Evolutionary conservation across 2,113 vertebrate genomes (phyloP), one percentile per base, ranked within the genome.

Genomic region (Gnathonemus longibarbis): DNA sequence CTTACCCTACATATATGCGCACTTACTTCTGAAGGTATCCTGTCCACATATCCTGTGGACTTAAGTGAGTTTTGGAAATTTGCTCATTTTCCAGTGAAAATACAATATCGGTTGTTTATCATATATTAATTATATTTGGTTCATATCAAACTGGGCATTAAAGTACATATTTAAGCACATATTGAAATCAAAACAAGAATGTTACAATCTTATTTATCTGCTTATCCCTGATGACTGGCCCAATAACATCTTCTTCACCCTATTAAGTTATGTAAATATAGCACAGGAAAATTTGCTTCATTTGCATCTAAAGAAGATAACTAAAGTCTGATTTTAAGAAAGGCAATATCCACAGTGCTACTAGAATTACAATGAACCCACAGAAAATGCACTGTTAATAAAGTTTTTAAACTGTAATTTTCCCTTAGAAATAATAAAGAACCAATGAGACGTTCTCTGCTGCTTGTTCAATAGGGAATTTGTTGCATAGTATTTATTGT

Each of bases 401-500:
- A 48, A n/a, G 39, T 46, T 85, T 85, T 85, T 49, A 85, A 85
- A 85, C 45, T 80, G 21, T 24, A 85, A 48, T 85, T 85, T 85
- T 85, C 83, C 39, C 46, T 46, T 24, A n/a, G 39, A 85, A n/a
- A 42, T 84, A 24, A 21, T 48, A 48, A 48, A 48, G 6, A 84
- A 84, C 17, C 19, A 48, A 39, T 84, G 27, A 45, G 4, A 27
- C 58, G 8, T 58, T 85, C 52, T 85, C 21, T 83, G 10, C 52
- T 50, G 58, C 80, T 62, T 48, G 56, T 42, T 24, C 10, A 84
- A n/a, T 80, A 52, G 89, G 88, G 89, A 91, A 93, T 92, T 88
- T 90, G 48, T n/a, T 89, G 80, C 21, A 90, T 94, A 91, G 91
- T 94, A 94, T 93, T 94, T 94, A 90, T 90, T 89, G 87, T 91